These are phyloP conservation scores for Odontothrips loti DNA, from an alignment of 2,888 invertebrate genomes.

Conservation along the genomic window DNA sequence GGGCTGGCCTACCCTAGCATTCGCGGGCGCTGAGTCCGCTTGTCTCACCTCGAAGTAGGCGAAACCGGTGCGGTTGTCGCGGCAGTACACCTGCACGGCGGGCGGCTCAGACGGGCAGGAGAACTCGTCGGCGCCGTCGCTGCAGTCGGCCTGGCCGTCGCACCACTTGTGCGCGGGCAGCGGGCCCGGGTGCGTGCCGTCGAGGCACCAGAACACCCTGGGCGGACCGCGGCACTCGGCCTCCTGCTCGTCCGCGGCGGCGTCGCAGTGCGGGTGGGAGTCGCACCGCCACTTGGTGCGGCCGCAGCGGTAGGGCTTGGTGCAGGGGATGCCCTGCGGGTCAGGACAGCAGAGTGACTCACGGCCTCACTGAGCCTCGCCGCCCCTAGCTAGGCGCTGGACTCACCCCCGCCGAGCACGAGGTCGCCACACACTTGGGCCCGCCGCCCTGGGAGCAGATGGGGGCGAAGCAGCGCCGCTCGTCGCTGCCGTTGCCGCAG, in stretches of 20 bases:
- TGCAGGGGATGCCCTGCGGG: slow-evolving; percentile 3
- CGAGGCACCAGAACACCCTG: slow-evolving; percentile 61
- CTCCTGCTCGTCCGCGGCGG: slow-evolving; percentile 77
- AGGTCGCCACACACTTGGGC: background rate
- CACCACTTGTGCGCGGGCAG: slow-evolving; percentile 70
- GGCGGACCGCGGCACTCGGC: slow-evolving; percentile 45
- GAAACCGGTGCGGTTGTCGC: slow-evolving; percentile 17
- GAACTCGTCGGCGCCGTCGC: slow-evolving; percentile 45
- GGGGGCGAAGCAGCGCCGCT: slow-evolving; percentile 65
- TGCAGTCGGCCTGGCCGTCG: slow-evolving; percentile 62
- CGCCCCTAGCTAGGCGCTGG: too few species aligned
- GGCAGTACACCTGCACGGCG: background rate
- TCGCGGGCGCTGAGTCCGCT: too few species aligned
- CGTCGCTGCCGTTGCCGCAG: slow-evolving; percentile 87
- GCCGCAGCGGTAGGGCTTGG: background rate
- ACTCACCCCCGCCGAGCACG: background rate
- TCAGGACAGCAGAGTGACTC: too few species aligned
- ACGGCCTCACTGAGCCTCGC: too few species aligned
- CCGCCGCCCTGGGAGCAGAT: background rate
- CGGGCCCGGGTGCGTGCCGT: slow-evolving; percentile 57
- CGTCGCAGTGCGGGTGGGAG: slow-evolving; percentile 75
- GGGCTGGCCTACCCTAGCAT: too few species aligned
- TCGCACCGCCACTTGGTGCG: slow-evolving; percentile 63
- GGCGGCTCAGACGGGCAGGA: slow-evolving; percentile 39
- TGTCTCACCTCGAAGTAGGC: background rate